These are phyloP conservation scores for Eulithis testata DNA, from an alignment of 2,888 invertebrate species.

Conservation along the genomic window DNA sequence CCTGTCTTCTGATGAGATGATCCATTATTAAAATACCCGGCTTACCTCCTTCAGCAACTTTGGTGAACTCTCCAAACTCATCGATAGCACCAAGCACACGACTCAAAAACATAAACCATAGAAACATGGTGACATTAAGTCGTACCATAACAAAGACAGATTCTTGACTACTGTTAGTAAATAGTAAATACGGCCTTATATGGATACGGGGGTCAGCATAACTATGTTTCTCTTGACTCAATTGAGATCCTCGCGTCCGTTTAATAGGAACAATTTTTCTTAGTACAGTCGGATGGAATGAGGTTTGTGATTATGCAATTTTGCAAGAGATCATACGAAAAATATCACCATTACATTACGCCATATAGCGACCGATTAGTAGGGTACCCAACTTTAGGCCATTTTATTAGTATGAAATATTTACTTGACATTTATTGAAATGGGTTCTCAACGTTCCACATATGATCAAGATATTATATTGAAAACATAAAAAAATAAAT, in stretches of 20 bases:
- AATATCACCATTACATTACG: too few relatives aligned
- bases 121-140: conserved; percentile 50
- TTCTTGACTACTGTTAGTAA: conserved; percentile 37
- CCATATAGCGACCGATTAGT: too few relatives aligned
- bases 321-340: neutral
- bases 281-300: conserved; percentile 60
- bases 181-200: conserved; percentile 55
- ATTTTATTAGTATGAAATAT: too few relatives aligned
- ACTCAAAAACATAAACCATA: conserved; percentile 57
- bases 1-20: too few relatives aligned
- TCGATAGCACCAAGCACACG: conserved; percentile 53
- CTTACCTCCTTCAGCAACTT: conserved; percentile 56
- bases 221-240: conserved; percentile 70
- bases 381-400: too few relatives aligned
- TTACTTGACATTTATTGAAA: too few relatives aligned
- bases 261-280: conserved; percentile 66
- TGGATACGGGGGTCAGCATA: conserved; percentile 59
- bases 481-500: too few relatives aligned
- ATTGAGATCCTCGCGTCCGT: conserved; percentile 68
- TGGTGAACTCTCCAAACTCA: conserved; percentile 59
- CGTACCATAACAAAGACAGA: conserved; percentile 46
- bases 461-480: too few relatives aligned
- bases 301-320: conserved; percentile 25
- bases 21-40: neutral
- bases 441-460: too few relatives aligned